Percentiles rank a stretch among this genome's conserved stretches.
Evolutionary conservation across 1,140 invertebrate genomes (phyloP).

Genomic region (Leucophenga varia): DNA sequence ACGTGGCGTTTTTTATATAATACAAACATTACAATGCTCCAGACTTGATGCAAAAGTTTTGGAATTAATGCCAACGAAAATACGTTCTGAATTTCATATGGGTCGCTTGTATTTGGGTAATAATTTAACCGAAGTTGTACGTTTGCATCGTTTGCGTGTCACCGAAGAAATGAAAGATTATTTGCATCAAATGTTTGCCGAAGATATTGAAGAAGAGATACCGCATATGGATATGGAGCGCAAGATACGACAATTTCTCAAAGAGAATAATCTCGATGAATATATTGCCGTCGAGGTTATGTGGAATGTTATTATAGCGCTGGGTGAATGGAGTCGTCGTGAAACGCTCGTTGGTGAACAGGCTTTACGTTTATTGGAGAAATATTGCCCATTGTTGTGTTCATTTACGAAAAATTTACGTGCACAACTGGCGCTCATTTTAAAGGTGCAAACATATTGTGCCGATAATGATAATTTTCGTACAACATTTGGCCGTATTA

Average conservation of each 20-base stretch:
- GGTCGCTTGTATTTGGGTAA: constrained; percentile 10
- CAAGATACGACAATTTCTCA: constrained; percentile 14
- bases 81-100: constrained; percentile 15
- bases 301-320: not conserved
- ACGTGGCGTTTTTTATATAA: not conserved
- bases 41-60: constrained; percentile 10
- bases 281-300: constrained; percentile 13
- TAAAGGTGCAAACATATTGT: constrained; percentile 15
- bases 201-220: constrained; percentile 10
- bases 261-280: constrained; percentile 13
- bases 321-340: not conserved
- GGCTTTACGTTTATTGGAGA: constrained; percentile 2
- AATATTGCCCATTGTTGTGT: constrained; percentile 13
- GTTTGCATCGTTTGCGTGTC: constrained; percentile 5
- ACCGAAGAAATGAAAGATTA: not conserved
- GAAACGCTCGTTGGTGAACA: not conserved
- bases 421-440: constrained; percentile 10
- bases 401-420: constrained; percentile 11
- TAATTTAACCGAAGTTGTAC: constrained; percentile 8
- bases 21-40: constrained; percentile 4
- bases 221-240: constrained; percentile 3
- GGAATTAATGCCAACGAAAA: constrained; percentile 13
- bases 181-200: constrained; percentile 3
- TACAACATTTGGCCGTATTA: constrained; percentile 11
- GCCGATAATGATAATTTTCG: constrained; percentile 8